A percentile compares a stretch with the other conserved stretches of the same genome.
Evolutionary conservation across 2,888 invertebrate species (phyloP).

Genomic region (Epinotia demarniana): DNA sequence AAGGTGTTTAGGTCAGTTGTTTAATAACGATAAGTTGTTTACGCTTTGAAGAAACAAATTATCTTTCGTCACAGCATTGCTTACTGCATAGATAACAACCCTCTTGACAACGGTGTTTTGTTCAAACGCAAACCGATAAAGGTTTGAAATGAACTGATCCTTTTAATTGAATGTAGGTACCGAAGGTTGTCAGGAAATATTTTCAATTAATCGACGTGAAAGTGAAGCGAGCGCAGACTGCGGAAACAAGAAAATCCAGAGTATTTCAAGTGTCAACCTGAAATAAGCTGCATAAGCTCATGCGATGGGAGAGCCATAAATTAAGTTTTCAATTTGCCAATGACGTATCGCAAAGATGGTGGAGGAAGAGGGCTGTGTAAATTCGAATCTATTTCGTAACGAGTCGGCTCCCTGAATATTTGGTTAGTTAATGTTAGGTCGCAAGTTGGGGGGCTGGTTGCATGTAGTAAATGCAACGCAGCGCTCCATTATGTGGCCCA

Average conservation of each 20-base stretch:
- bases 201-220: constrained; percentile 37
- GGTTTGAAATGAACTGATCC: constrained; percentile 11
- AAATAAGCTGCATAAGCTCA: constrained; percentile 70
- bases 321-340: constrained; percentile 77
- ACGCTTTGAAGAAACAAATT: not conserved
- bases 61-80: not conserved
- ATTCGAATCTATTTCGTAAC: constrained; percentile 37
- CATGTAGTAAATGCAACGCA: constrained; percentile 76
- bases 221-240: constrained; percentile 47
- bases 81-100: constrained; percentile 29
- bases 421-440: constrained; percentile 60
- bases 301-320: constrained; percentile 69
- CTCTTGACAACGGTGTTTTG: constrained; percentile 10
- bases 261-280: constrained; percentile 62
- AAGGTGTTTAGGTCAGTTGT: not conserved
- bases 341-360: constrained; percentile 70
- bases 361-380: constrained; percentile 45
- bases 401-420: constrained; percentile 52
- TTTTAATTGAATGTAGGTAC: constrained; percentile 22
- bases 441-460: constrained; percentile 62
- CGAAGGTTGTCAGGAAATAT: constrained; percentile 28
- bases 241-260: constrained; percentile 63
- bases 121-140: constrained; percentile 29
- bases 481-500: constrained; percentile 75
- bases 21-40: no score